phyloP scores from a whole-genome alignment of 2,888 invertebrate genomes.

The Calameuta idolon region DNA sequence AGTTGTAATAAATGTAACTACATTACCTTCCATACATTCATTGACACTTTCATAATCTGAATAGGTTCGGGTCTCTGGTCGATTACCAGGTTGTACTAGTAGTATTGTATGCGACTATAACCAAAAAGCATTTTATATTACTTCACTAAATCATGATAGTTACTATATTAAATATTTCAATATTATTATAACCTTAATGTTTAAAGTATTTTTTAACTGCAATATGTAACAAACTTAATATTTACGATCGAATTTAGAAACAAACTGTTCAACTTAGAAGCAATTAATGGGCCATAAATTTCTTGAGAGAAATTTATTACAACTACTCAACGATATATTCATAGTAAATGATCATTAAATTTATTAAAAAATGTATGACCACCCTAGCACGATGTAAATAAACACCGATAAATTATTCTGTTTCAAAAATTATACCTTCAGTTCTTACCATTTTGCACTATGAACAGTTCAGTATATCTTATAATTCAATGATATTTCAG shows the following conservation, averaged over 20 bases:
- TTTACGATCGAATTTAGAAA: neutral
- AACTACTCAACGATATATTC: neutral
- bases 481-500: neutral
- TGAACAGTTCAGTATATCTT: neutral
- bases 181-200: neutral
- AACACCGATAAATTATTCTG: neutral
- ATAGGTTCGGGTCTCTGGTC: constrained; percentile 96
- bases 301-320: no score
- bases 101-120: constrained; percentile 96
- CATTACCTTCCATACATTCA: constrained; percentile 94
- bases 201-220: neutral
- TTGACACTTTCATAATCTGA: constrained; percentile 98
- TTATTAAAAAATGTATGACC: neutral
- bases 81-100: constrained; percentile 91
- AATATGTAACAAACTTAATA: neutral
- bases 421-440: no score
- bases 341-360: neutral
- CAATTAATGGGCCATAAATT: neutral
- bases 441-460: neutral
- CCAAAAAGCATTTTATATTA: constrained; percentile 32
- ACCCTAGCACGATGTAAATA: neutral
- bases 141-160: neutral
- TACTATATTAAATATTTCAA: neutral
- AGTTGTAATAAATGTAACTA: neutral
- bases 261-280: neutral